These are phyloP conservation scores for Bufo bufo DNA, from an alignment of 2,113 vertebrate genomes.

Conservation along the genomic window DNA sequence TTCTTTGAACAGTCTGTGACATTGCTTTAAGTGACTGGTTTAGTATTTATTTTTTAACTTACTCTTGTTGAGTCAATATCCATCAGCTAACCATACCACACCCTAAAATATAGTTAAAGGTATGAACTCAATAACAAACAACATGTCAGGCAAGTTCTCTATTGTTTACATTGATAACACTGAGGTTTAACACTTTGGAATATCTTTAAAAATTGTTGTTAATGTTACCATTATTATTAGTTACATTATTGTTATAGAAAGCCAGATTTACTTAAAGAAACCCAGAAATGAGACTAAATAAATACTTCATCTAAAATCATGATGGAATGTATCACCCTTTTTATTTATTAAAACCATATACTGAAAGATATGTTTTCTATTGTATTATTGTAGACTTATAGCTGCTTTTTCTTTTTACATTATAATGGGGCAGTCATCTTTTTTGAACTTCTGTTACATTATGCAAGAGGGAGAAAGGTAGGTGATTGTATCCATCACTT, in stretches of 20 bases:
- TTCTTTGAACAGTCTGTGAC: background rate
- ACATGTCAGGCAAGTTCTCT: background rate
- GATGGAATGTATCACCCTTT: too few relatives aligned
- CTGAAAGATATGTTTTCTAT: too few relatives aligned
- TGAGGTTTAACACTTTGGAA: background rate
- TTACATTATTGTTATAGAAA: too few relatives aligned
- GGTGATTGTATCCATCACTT: too few relatives aligned
- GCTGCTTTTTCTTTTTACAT: too few relatives aligned
- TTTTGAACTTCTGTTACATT: too few relatives aligned
- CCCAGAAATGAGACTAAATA: background rate
- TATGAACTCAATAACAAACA: background rate
- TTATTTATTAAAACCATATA: too few relatives aligned
- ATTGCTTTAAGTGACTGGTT: conserved; percentile 34
- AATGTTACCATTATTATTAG: background rate
- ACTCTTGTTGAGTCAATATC: conserved; percentile 34
- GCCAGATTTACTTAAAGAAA: background rate
- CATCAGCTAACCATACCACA: conserved; percentile 10
- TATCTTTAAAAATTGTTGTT: background rate
- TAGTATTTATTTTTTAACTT: background rate
- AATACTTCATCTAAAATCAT: background rate
- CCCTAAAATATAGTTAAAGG: background rate
- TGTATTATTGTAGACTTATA: too few relatives aligned
- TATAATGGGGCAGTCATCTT: too few relatives aligned
- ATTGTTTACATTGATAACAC: background rate
- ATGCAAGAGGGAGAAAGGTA: too few relatives aligned